These are phyloP conservation scores for Acrossocheilus wenchowensis DNA, from an alignment of 2,797 vertebrate species.

Conservation along the genomic window DNA sequence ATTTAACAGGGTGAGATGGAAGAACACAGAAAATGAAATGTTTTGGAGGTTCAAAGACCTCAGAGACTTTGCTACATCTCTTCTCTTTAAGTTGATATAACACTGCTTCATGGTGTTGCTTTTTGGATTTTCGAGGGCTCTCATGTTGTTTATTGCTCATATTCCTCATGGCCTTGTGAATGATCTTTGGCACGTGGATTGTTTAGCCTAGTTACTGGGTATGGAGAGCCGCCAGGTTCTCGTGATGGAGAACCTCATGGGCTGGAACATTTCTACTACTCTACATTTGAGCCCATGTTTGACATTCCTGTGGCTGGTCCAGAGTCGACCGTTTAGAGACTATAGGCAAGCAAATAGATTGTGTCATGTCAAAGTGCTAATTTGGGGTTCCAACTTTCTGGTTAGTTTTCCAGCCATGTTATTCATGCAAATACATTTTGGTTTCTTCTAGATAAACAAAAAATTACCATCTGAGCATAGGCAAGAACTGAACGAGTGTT, in stretches of 20 bases:
- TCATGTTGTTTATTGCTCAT: slow-evolving; percentile 54
- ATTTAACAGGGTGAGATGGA: neutral
- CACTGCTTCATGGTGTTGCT: slow-evolving; percentile 26
- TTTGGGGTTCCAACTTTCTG: slow-evolving; percentile 37
- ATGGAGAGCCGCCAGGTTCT: slow-evolving; percentile 61
- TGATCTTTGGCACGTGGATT: slow-evolving; percentile 48
- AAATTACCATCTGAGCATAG: slow-evolving; percentile 39
- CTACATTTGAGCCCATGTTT: slow-evolving; percentile 71
- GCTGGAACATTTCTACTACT: slow-evolving; percentile 68
- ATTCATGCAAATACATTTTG: slow-evolving; percentile 48
- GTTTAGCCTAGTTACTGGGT: slow-evolving; percentile 53
- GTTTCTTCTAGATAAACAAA: slow-evolving; percentile 56
- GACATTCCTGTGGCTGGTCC: slow-evolving; percentile 77
- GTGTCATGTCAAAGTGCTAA: slow-evolving; percentile 33
- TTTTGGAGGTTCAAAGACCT: slow-evolving; percentile 32
- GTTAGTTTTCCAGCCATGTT: slow-evolving; percentile 1
- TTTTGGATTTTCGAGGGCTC: slow-evolving; percentile 33
- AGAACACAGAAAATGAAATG: slow-evolving; percentile 7
- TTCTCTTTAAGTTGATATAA: slow-evolving; percentile 45
- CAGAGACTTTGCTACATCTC: slow-evolving; percentile 25
- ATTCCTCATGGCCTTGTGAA: slow-evolving; percentile 48
- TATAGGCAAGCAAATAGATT: slow-evolving; percentile 34
- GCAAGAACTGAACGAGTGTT: slow-evolving; percentile 24
- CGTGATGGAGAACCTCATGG: slow-evolving; percentile 62
- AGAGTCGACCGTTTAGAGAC: slow-evolving; percentile 51